phyloP scores from a whole-genome alignment of 2,797 vertebrate genomes.

The Sciurus carolinensis region DNA sequence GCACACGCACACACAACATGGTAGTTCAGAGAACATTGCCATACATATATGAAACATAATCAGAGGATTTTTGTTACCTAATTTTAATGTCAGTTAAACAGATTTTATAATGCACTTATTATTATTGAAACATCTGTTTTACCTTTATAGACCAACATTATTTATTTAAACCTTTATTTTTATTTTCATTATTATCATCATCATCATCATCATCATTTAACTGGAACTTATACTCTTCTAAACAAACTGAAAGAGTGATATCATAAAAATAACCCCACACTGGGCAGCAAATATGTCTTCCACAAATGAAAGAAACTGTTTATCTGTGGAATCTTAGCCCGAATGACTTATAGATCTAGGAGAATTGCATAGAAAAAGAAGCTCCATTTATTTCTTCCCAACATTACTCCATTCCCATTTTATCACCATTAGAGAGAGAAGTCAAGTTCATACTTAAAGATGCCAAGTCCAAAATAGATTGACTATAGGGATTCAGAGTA shows the following conservation, averaged over 20 bases:
- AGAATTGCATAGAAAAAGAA: background rate
- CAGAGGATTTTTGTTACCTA: background rate
- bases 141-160: background rate
- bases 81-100: conserved; percentile 45
- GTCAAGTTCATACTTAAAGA: background rate
- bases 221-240: background rate
- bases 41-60: background rate
- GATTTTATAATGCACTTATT: background rate
- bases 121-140: background rate
- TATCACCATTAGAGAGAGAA: background rate
- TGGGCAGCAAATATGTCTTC: background rate
- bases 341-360: background rate
- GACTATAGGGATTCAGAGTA: background rate
- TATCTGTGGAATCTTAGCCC: background rate
- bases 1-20: background rate
- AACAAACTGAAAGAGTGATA: background rate
- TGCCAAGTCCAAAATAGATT: background rate
- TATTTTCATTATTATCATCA: background rate
- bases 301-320: background rate
- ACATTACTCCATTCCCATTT: background rate
- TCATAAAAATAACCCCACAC: background rate
- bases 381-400: background rate
- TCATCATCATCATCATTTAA: background rate
- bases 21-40: background rate
- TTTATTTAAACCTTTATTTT: background rate